Evolutionary conservation across 2,888 invertebrate species (phyloP), one percentile per base, ranked within the genome.

Genomic region (Colletes collaris): DNA sequence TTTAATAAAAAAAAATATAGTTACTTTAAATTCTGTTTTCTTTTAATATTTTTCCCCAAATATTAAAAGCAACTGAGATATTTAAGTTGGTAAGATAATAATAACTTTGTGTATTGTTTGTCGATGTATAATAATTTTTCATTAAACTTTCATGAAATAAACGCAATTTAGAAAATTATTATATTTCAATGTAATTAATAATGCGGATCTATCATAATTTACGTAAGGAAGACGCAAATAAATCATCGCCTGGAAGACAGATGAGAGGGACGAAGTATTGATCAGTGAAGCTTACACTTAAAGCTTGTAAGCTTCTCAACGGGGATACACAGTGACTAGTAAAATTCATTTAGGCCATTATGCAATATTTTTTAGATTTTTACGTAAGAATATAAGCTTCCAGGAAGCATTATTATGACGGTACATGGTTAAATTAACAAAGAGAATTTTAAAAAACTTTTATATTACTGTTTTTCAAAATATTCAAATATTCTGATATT

Each of bases 181-280:
- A 40, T 6, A 6, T 40, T 40, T 40, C 4, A 27, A 27, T 27
- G 27, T 27, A 27, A 37, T 56, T 35, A 37, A 35, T 35, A 11
- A 11, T 56, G 1, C 35, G 6, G 5, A 5, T 40, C 4, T 7
- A 40, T 5, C 16, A n/a, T 35, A 10, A 52, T n/a, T 63, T n/a
- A 35, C 35, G 58, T 35, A 55, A 55, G 16, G 40, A 16, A 56
- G 35, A 66, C 11, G 58, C 27, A 63, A 70, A 75, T 53, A 46
- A 69, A 63, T 63, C 60, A 52, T 46, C 27, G 55, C 37, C 60
- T 13, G 66, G 62, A 63, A 46, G 62, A 58, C 49, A 49, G 63
- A 73, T 53, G 49, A 69, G 62, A 66, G 49, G 49, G n/a, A 27
- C 72, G 53, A 56, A 62, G 73, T 80, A 80, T 77, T 64, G 76